A percentile compares a stretch with the other conserved stretches of the same genome.
Evolutionary conservation across 2,888 invertebrate species (phyloP).

Genomic region (Trachelus iudaicus): DNA sequence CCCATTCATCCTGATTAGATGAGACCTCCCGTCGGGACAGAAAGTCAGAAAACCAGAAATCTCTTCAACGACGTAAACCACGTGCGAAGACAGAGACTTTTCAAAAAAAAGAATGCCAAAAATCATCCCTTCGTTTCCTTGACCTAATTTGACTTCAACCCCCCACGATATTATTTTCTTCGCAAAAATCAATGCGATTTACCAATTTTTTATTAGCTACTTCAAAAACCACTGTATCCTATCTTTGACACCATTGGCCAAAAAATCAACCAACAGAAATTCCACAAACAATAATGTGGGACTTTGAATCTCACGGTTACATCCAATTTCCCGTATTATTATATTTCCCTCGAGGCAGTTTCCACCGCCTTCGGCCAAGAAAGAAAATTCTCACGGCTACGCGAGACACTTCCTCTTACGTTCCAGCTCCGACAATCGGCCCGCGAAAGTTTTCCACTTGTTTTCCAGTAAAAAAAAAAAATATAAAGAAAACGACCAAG

Average conservation of each 20-base stretch:
- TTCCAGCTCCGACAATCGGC: neutral
- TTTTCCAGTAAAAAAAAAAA: slow-evolving; percentile 19
- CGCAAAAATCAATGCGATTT: too few species aligned
- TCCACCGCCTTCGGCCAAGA: neutral
- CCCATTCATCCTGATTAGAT: slow-evolving; percentile 61
- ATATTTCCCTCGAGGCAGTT: slow-evolving; percentile 47
- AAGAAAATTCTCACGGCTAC: neutral
- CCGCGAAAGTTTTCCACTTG: slow-evolving; percentile 36
- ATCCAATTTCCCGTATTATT: slow-evolving; percentile 41
- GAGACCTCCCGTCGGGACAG: slow-evolving; percentile 50
- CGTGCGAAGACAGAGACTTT: slow-evolving; percentile 19
- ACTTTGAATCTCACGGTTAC: slow-evolving; percentile 49
- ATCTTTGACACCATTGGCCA: neutral
- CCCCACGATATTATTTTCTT: neutral
- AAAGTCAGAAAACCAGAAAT: slow-evolving; percentile 25
- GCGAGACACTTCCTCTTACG: neutral
- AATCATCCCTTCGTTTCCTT: neutral
- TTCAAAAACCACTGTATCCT: neutral
- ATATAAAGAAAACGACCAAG: neutral
- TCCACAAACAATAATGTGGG: slow-evolving; percentile 47
- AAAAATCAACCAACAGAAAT: neutral
- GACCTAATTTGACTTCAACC: neutral
- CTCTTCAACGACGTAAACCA: slow-evolving; percentile 40
- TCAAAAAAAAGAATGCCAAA: neutral
- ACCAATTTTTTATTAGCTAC: too few species aligned